Evolutionary conservation across 2,113 vertebrate genomes (phyloP).

Genomic region (Vidua chalybeata): DNA sequence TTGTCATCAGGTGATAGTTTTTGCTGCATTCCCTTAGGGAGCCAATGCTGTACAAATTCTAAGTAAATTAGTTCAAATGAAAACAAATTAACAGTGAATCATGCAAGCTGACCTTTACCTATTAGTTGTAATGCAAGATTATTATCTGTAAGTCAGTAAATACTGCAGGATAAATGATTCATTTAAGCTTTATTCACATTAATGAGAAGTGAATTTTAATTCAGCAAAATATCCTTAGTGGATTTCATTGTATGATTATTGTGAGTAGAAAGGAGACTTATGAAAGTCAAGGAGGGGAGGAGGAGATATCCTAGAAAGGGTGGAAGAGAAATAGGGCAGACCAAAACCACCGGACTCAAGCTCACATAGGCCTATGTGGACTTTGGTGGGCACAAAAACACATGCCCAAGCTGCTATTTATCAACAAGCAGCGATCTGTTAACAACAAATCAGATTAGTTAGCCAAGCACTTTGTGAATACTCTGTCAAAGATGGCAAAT

Average conservation of each 20-base stretch:
- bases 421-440: background rate
- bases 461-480: background rate
- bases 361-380: fast-evolving
- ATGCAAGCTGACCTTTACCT: conserved; percentile 40
- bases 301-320: background rate
- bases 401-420: background rate
- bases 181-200: conserved; percentile 12
- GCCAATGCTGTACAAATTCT: background rate
- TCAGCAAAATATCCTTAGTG: background rate
- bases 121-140: conserved; percentile 15
- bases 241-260: background rate
- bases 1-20: conserved; percentile 14
- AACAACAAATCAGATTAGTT: background rate
- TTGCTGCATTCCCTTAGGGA: background rate
- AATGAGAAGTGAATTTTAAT: conserved; percentile 4
- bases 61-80: conserved; percentile 49
- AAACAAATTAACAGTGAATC: conserved; percentile 46
- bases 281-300: background rate
- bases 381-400: background rate
- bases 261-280: background rate
- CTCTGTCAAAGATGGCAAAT: background rate
- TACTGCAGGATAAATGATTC: conserved; percentile 16
- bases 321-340: background rate
- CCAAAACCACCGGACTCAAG: fast-evolving
- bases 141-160: conserved; percentile 31